Evolutionary conservation across 2,113 vertebrate genomes (phyloP).

Genomic region (Bubalus kerabau): DNA sequence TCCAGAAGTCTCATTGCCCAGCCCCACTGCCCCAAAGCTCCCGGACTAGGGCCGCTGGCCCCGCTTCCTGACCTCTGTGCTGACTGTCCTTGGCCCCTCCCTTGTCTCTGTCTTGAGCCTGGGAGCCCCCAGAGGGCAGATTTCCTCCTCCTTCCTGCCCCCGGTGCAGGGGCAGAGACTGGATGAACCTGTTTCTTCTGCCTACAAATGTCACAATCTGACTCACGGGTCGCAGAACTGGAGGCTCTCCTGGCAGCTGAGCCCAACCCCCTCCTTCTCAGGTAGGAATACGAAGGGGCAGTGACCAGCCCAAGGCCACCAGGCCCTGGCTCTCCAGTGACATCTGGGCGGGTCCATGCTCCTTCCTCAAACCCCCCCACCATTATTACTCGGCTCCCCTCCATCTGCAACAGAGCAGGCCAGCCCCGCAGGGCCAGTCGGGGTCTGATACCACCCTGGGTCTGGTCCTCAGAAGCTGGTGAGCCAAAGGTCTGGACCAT

Average conservation of each 20-base stretch:
- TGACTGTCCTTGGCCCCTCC: neutral
- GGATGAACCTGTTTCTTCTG: slow-evolving; percentile 31
- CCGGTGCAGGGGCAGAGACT: neutral
- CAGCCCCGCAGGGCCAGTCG: neutral
- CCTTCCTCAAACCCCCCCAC: neutral
- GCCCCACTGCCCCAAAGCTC: neutral
- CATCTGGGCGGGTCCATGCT: neutral
- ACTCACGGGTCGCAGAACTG: neutral
- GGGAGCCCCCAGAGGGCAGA: neutral
- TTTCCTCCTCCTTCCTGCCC: neutral
- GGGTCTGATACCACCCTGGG: neutral
- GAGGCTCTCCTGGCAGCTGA: neutral
- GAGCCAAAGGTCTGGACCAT: neutral
- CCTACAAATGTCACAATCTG: neutral
- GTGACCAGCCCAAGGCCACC: neutral
- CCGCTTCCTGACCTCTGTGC: neutral
- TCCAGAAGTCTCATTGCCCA: neutral
- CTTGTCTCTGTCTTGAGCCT: neutral
- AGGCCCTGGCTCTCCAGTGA: neutral
- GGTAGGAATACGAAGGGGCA: neutral
- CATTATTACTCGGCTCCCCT: neutral
- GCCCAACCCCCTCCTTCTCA: neutral
- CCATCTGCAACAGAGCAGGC: neutral
- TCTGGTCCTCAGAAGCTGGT: neutral
- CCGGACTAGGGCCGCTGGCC: neutral